Conservation (phyloP, 1,140 invertebrate genomes). For the Cheumatopsyche charites region DNA sequence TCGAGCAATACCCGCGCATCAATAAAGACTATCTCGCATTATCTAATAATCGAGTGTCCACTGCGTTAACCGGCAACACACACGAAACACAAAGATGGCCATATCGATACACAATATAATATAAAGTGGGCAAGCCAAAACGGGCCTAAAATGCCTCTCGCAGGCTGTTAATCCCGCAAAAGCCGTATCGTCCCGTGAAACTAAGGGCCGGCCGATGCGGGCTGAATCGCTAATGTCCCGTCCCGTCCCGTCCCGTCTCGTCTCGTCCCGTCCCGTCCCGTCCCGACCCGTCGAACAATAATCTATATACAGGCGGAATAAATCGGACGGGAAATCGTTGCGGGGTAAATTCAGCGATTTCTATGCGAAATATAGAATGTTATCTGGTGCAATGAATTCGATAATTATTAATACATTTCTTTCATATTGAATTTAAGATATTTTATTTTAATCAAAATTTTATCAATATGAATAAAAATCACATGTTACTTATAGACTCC, state of each 20-base stretch:
- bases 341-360: too few species aligned
- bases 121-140: background rate
- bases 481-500: too few species aligned
- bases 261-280: too few species aligned
- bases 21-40: too few species aligned
- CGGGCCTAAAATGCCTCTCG: background rate
- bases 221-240: conserved; percentile 30
- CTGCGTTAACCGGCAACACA: too few species aligned
- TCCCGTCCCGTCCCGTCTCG: too few species aligned
- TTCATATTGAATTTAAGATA: background rate
- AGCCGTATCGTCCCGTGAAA: conserved; percentile 30
- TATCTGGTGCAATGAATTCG: conserved; percentile 15
- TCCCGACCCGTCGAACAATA: background rate
- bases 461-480: too few species aligned
- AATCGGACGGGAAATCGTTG: too few species aligned
- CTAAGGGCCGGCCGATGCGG: conserved; percentile 29
- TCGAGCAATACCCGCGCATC: too few species aligned
- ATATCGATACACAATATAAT: background rate
- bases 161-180: conserved; percentile 33
- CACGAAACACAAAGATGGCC: too few species aligned
- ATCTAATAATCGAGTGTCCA: too few species aligned
- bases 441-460: too few species aligned
- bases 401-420: background rate
- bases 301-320: background rate
- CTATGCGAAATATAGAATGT: background rate